Percentiles rank a stretch among this genome's conserved stretches.
These are phyloP conservation scores for Eospalax fontanierii DNA, from an alignment of 2,797 vertebrate genomes.

Conservation along the genomic window DNA sequence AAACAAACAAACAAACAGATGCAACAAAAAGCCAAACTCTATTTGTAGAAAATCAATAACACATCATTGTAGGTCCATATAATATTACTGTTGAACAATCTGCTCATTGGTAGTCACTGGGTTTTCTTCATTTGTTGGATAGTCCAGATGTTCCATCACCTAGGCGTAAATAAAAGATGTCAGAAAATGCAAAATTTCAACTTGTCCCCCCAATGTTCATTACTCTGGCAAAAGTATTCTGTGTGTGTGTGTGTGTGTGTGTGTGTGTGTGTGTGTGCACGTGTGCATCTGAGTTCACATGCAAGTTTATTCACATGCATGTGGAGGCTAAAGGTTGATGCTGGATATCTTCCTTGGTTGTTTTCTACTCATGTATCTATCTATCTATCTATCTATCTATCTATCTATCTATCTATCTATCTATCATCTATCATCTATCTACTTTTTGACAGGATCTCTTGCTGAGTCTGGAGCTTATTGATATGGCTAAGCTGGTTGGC, in stretches of 20 bases:
- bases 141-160: conserved; percentile 91
- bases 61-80: conserved; percentile 67
- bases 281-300: neutral
- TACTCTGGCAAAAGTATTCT: conserved; percentile 68
- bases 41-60: conserved; percentile 82
- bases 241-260: neutral
- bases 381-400: no score
- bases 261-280: neutral
- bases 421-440: no score
- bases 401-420: no score
- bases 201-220: conserved; percentile 56
- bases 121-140: conserved; percentile 89
- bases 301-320: neutral
- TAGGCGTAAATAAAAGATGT: conserved; percentile 77
- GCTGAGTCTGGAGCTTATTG: neutral
- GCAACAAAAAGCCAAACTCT: conserved; percentile 76
- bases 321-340: no score
- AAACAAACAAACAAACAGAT: neutral
- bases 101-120: conserved; percentile 83
- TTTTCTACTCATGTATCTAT: neutral
- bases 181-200: conserved; percentile 66
- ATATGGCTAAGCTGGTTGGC: no score
- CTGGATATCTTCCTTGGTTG: neutral
- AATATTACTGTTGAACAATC: conserved; percentile 83
- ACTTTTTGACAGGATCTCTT: neutral